A percentile compares a stretch with the other conserved stretches of the same genome.
Conservation (phyloP, 1,140 invertebrate genomes). For the Bursaphelenchus mucronatus region DNA sequence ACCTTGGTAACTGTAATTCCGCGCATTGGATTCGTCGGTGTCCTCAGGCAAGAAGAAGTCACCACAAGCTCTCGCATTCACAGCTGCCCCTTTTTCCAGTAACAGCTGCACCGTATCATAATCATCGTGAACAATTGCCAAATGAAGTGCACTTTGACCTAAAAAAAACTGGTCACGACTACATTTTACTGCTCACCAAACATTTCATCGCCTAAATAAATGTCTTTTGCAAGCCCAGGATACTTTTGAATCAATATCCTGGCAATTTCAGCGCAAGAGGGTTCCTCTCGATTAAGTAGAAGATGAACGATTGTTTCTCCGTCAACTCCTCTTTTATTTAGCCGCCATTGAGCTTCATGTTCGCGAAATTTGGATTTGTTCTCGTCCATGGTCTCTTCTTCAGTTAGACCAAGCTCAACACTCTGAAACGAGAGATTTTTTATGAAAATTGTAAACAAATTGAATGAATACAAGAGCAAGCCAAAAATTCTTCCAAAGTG, state of each 20-base stretch:
- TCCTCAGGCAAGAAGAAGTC: conserved; percentile 69
- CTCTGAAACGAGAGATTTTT: conserved; percentile 34
- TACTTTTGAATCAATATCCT: conserved; percentile 82
- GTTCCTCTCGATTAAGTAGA: conserved; percentile 86
- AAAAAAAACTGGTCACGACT: background rate
- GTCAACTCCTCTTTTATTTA: conserved; percentile 85
- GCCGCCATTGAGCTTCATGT: conserved; percentile 90
- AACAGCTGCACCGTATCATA: conserved; percentile 89
- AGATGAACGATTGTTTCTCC: conserved; percentile 91
- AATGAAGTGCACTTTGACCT: conserved; percentile 84
- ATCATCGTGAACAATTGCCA: conserved; percentile 91
- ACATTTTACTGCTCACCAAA: conserved; percentile 68
- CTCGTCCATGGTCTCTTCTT: conserved; percentile 47
- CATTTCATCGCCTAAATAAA: conserved; percentile 95
- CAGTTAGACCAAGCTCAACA: conserved; percentile 52
- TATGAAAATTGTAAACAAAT: background rate
- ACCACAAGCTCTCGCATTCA: conserved; percentile 85
- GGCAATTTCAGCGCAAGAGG: conserved; percentile 76
- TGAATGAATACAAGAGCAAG: too few relatives aligned
- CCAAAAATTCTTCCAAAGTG: background rate
- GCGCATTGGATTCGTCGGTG: conserved; percentile 72
- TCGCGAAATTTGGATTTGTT: conserved; percentile 56
- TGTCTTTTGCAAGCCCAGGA: conserved; percentile 82
- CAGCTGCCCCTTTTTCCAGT: conserved; percentile 76
- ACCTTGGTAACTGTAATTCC: conserved; percentile 80